Conservation (phyloP, 1,140 invertebrate species). For the Stratiolaelaps scimitus region DNA sequence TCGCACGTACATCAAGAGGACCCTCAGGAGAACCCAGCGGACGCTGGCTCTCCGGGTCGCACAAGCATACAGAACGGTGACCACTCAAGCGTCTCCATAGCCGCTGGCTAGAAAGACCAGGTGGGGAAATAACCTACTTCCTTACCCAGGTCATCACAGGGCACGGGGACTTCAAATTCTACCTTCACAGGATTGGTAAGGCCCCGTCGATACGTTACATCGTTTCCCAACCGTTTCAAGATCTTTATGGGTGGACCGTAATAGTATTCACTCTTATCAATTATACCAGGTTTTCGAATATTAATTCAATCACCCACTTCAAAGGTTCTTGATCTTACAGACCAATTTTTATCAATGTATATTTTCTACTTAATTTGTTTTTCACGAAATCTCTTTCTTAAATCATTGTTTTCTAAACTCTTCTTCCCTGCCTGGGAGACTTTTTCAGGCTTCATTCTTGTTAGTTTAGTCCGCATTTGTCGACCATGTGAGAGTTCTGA, state of each 20-base stretch:
- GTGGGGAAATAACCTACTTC: no score
- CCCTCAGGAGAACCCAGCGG: no score
- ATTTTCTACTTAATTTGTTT: background rate
- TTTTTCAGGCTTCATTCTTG: background rate
- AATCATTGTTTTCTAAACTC: background rate
- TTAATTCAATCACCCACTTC: background rate
- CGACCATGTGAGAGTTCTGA: constrained; percentile 13
- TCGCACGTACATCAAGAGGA: no score
- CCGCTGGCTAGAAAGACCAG: no score
- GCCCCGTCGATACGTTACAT: no score
- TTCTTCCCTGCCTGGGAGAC: background rate
- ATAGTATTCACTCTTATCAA: background rate
- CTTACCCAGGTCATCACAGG: no score
- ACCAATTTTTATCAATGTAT: background rate
- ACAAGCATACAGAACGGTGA: no score
- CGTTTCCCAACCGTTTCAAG: background rate
- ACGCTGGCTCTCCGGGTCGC: no score
- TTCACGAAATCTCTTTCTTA: background rate
- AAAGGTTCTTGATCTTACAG: background rate
- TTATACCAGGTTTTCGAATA: background rate
- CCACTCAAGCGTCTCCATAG: no score
- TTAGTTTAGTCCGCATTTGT: constrained; percentile 15
- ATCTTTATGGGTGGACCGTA: background rate
- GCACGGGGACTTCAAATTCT: no score
- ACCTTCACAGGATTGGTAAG: no score